Conservation (phyloP, 2,113 vertebrate species). For the Argyrosomus japonicus region DNA sequence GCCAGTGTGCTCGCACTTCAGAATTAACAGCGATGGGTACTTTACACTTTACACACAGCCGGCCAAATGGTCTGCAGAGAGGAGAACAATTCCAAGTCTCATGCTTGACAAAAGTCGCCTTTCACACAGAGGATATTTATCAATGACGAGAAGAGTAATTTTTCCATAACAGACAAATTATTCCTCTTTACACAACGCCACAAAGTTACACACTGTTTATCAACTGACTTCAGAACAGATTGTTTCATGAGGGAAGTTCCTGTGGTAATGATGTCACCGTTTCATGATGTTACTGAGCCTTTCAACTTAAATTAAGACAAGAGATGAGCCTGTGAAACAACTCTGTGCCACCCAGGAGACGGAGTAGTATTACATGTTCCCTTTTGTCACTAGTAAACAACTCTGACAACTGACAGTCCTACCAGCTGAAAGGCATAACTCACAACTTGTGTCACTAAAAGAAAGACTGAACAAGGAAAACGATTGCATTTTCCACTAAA, state of each 20-base stretch:
- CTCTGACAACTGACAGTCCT: constrained; percentile 40
- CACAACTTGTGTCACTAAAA: constrained; percentile 30
- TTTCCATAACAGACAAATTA: background rate
- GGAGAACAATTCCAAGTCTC: constrained; percentile 30
- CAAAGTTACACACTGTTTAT: constrained; percentile 22
- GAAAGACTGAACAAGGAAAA: constrained; percentile 29
- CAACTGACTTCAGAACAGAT: constrained; percentile 32
- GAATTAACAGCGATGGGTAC: constrained; percentile 62
- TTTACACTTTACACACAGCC: constrained; percentile 24
- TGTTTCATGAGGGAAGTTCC: constrained; percentile 21
- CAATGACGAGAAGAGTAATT: constrained; percentile 17
- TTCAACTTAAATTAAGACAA: constrained; percentile 35
- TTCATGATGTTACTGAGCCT: background rate
- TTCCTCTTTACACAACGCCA: constrained; percentile 28
- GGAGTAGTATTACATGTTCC: constrained; percentile 15
- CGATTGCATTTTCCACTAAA: constrained; percentile 43
- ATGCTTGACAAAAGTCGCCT: background rate
- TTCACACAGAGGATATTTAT: constrained; percentile 24
- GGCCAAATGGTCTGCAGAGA: constrained; percentile 17
- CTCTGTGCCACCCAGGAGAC: constrained; percentile 35
- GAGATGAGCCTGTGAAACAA: constrained; percentile 28
- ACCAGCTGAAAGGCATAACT: constrained; percentile 33
- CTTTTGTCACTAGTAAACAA: constrained; percentile 63
- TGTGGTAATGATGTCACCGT: constrained; percentile 44
- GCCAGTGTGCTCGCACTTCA: constrained; percentile 58